phyloP scores from a whole-genome alignment of 2,113 vertebrate species.

The Coturnix japonica region DNA sequence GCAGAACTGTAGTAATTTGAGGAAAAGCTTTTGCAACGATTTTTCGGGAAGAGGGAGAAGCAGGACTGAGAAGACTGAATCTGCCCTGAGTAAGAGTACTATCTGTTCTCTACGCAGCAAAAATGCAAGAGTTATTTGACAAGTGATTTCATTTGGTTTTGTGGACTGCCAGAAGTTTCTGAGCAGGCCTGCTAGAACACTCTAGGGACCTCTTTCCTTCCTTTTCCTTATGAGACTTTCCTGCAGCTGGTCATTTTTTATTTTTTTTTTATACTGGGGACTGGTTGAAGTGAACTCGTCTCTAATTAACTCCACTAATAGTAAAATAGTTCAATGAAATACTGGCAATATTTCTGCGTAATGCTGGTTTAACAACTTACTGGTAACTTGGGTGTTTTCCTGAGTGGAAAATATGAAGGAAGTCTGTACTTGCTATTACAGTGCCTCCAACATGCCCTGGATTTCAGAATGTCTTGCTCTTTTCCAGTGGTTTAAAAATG shows the following conservation, averaged over 20 bases:
- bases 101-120: not conserved
- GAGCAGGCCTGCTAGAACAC: not conserved
- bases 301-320: constrained; percentile 22
- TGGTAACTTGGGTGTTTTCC: constrained; percentile 18
- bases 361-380: not conserved
- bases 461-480: not conserved
- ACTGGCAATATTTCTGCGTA: not conserved
- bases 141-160: not conserved
- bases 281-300: not conserved
- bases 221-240: not conserved
- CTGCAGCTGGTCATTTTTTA: not conserved
- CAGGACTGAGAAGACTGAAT: not conserved
- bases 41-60: not conserved
- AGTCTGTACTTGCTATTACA: not conserved
- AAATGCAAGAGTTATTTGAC: not conserved
- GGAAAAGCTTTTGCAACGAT: not conserved
- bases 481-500: not conserved
- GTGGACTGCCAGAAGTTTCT: not conserved
- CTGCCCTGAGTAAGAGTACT: not conserved
- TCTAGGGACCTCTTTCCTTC: not conserved
- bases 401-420: not conserved
- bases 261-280: not conserved
- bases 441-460: not conserved
- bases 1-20: not conserved
- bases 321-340: constrained; percentile 23